Conservation (phyloP, 2,113 vertebrate species). For the Albula glossodonta region DNA sequence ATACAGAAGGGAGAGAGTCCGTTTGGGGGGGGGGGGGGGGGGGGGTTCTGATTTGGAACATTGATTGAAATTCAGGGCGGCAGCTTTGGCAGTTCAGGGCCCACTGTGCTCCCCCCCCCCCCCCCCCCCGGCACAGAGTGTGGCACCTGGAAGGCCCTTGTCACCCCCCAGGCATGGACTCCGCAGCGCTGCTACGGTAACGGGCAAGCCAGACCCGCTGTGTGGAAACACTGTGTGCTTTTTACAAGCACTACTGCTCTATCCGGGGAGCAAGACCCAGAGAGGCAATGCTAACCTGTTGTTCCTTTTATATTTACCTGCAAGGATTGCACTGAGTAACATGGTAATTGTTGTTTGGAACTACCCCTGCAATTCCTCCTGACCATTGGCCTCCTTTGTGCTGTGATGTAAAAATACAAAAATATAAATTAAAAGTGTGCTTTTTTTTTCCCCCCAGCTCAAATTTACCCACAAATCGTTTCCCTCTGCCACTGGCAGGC, state of each 20-base stretch:
- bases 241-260: not conserved
- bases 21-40: not conserved
- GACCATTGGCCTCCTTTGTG: not conserved
- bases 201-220: not conserved
- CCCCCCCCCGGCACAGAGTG: not conserved
- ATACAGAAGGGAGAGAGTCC: not conserved
- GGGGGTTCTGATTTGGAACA: not conserved
- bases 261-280: not conserved
- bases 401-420: not conserved
- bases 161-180: not conserved
- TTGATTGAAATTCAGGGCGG: not conserved
- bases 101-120: too few relatives aligned
- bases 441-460: not conserved
- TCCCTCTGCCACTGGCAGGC: not conserved
- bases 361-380: not conserved
- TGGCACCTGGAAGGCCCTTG: not conserved
- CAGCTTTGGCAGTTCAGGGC: not conserved
- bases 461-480: not conserved
- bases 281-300: not conserved
- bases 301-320: too few relatives aligned
- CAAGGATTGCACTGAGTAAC: too few relatives aligned
- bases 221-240: not conserved
- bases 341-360: too few relatives aligned
- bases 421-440: not conserved
- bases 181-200: not conserved